Percentiles rank a stretch among this genome's conserved stretches.
phyloP scores from a whole-genome alignment of 2,888 invertebrate genomes.

The Thymelicus lineola region DNA sequence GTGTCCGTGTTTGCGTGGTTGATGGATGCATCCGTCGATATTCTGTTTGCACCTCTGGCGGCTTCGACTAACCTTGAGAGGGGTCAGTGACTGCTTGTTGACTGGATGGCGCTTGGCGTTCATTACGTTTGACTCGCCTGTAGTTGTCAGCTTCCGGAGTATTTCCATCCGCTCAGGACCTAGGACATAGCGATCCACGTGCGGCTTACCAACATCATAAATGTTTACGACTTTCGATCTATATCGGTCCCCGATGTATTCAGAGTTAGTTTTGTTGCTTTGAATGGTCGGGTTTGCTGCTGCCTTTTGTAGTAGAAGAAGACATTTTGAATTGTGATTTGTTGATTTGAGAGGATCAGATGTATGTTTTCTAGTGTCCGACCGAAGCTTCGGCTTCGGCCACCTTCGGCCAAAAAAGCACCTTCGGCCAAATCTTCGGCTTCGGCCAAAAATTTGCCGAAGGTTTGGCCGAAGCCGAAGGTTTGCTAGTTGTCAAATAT shows the following conservation, averaged over 20 bases:
- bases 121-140: slow-evolving; percentile 60
- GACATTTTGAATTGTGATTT: no score
- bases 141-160: slow-evolving; percentile 74
- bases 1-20: slow-evolving; percentile 69
- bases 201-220: slow-evolving; percentile 53
- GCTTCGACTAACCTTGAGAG: slow-evolving; percentile 63
- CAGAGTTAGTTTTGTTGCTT: slow-evolving; percentile 16
- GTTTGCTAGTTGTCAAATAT: no score
- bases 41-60: slow-evolving; percentile 62
- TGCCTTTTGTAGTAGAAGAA: not conserved
- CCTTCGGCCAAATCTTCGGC: no score
- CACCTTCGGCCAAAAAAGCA: no score
- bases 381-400: no score
- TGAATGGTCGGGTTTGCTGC: slow-evolving; percentile 6
- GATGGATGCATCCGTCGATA: slow-evolving; percentile 68
- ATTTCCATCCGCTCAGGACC: slow-evolving; percentile 68
- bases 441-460: no score
- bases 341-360: no score
- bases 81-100: slow-evolving; percentile 70
- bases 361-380: no score
- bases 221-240: slow-evolving; percentile 39
- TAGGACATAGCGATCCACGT: slow-evolving; percentile 63
- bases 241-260: slow-evolving; percentile 28
- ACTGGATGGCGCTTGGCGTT: slow-evolving; percentile 54
- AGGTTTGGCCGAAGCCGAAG: no score